These are phyloP conservation scores for Achatina immaculata DNA, from an alignment of 1,140 invertebrate genomes.

Conservation along the genomic window DNA sequence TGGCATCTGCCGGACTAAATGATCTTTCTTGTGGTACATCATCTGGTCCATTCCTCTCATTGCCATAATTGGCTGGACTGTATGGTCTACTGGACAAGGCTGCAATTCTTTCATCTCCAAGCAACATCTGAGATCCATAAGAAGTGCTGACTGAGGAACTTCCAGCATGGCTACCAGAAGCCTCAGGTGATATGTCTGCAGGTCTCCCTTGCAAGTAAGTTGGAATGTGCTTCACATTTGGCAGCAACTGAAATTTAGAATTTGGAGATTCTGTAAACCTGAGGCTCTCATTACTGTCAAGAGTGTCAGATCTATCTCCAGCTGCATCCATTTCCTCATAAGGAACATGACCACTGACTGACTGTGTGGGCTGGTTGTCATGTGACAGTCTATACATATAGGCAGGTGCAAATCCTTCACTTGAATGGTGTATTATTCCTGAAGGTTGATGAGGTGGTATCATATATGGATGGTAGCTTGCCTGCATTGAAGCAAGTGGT, in stretches of 20 bases:
- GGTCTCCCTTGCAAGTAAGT: constrained; percentile 48
- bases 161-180: constrained; percentile 41
- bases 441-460: neutral
- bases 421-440: constrained; percentile 27
- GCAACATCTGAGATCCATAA: constrained; percentile 15
- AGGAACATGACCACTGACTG: constrained; percentile 13
- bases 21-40: neutral
- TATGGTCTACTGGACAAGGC: constrained; percentile 41
- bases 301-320: constrained; percentile 27
- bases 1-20: constrained; percentile 15
- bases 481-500: neutral
- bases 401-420: constrained; percentile 39
- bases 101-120: constrained; percentile 34
- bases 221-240: constrained; percentile 64
- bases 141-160: constrained; percentile 24
- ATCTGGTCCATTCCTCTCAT: constrained; percentile 16
- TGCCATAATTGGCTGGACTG: constrained; percentile 46
- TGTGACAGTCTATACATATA: neutral
- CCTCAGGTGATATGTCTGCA: constrained; percentile 45
- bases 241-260: constrained; percentile 59
- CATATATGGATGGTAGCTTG: constrained; percentile 26
- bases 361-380: neutral
- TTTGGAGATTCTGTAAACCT: constrained; percentile 34
- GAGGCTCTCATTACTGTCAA: constrained; percentile 20
- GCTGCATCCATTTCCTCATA: neutral